Evolutionary conservation across 2,797 vertebrate species (phyloP).

Genomic region (Poeciliopsis gracilis): DNA sequence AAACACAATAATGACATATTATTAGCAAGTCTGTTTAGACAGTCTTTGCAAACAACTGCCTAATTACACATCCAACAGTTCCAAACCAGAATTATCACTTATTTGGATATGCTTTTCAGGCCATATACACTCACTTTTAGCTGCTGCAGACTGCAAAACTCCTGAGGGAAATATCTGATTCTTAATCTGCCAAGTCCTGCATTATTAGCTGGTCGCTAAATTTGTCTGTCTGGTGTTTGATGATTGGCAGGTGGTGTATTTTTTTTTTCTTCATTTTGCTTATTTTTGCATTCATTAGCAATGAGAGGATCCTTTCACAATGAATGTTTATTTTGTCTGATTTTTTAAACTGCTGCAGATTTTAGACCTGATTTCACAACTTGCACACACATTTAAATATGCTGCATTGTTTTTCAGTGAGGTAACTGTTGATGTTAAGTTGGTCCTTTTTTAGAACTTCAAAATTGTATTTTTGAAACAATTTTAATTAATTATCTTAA

Average conservation of each 20-base stretch:
- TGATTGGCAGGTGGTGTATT: slow-evolving; percentile 7
- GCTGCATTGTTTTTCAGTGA: not conserved
- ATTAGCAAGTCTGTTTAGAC: slow-evolving; percentile 31
- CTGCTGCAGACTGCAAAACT: slow-evolving; percentile 23
- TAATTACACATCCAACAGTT: slow-evolving; percentile 37
- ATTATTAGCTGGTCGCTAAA: slow-evolving; percentile 32
- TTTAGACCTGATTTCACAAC: not conserved
- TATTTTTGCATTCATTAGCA: not conserved
- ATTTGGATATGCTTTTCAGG: slow-evolving; percentile 26
- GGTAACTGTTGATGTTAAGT: not conserved
- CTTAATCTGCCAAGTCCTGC: slow-evolving; percentile 26
- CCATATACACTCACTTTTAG: slow-evolving; percentile 23
- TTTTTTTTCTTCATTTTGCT: not conserved
- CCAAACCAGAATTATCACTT: slow-evolving; percentile 12
- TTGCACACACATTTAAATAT: not conserved
- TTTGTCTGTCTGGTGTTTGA: slow-evolving; percentile 27
- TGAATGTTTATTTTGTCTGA: not conserved
- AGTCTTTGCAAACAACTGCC: slow-evolving; percentile 31
- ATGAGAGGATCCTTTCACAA: not conserved
- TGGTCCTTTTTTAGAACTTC: not conserved
- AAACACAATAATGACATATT: slow-evolving; percentile 35
- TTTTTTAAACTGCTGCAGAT: not conserved
- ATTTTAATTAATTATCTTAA: not conserved
- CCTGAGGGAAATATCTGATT: slow-evolving; percentile 17
- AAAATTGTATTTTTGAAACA: not conserved